phyloP scores from a whole-genome alignment of 2,888 invertebrate genomes.

The Xylocampa areola region DNA sequence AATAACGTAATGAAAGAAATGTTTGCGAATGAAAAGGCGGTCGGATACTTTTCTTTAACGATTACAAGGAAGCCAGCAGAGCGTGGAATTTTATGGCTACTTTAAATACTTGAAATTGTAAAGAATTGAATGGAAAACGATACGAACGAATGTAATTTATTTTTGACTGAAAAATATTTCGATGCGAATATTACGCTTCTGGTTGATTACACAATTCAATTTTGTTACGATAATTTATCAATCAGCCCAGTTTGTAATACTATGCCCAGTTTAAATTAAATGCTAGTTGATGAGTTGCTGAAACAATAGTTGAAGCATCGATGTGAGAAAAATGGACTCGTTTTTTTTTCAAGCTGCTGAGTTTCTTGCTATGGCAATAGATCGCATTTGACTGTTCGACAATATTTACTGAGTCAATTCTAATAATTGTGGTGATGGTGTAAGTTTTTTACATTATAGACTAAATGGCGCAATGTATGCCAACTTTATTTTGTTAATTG shows the following conservation, averaged over 20 bases:
- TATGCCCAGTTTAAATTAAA: too few species aligned
- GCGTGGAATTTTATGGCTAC: slow-evolving; percentile 63
- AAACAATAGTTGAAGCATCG: too few species aligned
- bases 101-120: slow-evolving; percentile 58
- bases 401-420: too few species aligned
- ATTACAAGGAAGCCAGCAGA: slow-evolving; percentile 59
- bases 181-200: background rate
- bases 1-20: slow-evolving; percentile 32
- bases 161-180: slow-evolving; percentile 18
- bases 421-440: too few species aligned
- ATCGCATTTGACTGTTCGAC: too few species aligned
- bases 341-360: too few species aligned
- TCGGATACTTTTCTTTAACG: slow-evolving; percentile 49
- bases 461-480: too few species aligned
- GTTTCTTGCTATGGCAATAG: too few species aligned
- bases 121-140: slow-evolving; percentile 21
- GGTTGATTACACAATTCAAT: slow-evolving; percentile 10
- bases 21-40: slow-evolving; percentile 35
- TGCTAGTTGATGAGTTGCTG: too few species aligned
- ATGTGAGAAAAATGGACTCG: too few species aligned
- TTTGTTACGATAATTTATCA: slow-evolving; percentile 1
- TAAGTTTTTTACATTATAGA: too few species aligned
- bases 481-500: too few species aligned
- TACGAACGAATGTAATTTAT: slow-evolving; percentile 20
- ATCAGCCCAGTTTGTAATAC: slow-evolving; percentile 1